Base-by-base conservation (phyloP, 2,797 vertebrate genomes). In the Melanotaenia pygmaea region DNA sequence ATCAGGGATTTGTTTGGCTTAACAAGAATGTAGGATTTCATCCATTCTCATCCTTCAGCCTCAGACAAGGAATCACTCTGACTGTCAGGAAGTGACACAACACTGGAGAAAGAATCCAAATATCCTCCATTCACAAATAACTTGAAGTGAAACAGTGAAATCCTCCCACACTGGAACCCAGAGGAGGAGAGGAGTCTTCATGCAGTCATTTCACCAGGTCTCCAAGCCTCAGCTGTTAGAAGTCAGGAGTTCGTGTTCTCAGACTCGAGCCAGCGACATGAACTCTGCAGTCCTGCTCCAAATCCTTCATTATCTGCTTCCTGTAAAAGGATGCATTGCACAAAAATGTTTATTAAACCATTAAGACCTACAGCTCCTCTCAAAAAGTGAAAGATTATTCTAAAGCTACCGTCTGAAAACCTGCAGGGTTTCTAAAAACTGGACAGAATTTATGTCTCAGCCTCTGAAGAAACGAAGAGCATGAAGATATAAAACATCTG, bases 21-120 rank as follows among this genome's bases (percentile, higher is more conserved):
- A 37, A 20, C 30, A 38, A 56, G 34, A 67, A 64, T 34, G 38
- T 34, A 14, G 0, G 47, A 3, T 47, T 34, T 9, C 6, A 20
- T 40, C 3, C 13, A 10, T 4, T 2, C 22, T 57, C 6, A 43
- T 43, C 26, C 32, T 67, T 51, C 20, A 71, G 51, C 75, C 61
- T 61, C 40, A 67, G 13, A 24, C 26, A 47, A 69, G 53, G 64
- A 56, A 56, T 18, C 0, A 2, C 18, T 54, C 16, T 4, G 26
- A 63, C 61, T 16, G 54, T 26, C 51, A 32, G 67, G 64, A 82
- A 58, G 30, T 67, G 56, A 72, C 63, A 59, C 59, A 50, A 22
- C 67, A 63, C 10, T 16, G 47, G 47, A 37, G 61, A 38, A 40
- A 40, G 37, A 50, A 32, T 10, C 35, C 67, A 69, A 50, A 59